A percentile compares a stretch with the other conserved stretches of the same genome.
Conservation (phyloP, 1,140 invertebrate species). For the Bombus sylvicola region DNA sequence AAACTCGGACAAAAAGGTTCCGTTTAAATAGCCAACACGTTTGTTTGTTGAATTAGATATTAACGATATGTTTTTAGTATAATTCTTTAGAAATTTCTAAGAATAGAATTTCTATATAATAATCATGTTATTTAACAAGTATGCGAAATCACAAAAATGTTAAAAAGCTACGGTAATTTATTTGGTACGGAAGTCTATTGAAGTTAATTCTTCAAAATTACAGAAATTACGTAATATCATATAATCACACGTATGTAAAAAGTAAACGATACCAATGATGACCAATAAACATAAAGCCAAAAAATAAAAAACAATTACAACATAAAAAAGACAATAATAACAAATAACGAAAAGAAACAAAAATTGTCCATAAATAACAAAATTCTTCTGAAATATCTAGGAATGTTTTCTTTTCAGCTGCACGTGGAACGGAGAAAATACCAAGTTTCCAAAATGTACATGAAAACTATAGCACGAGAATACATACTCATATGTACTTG, state of each 20-base stretch:
- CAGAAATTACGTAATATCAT: too few relatives aligned
- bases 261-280: background rate
- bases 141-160: too few relatives aligned
- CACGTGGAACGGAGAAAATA: background rate
- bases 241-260: too few relatives aligned
- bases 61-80: background rate
- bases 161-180: too few relatives aligned
- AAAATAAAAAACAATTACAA: background rate
- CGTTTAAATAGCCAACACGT: too few relatives aligned
- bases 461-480: background rate
- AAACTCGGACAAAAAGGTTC: too few relatives aligned
- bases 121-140: too few relatives aligned
- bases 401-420: background rate
- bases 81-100: too few relatives aligned
- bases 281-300: background rate
- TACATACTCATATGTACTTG: rapidly evolving
- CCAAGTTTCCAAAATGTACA: background rate
- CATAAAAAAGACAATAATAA: background rate
- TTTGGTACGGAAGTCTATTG: too few relatives aligned
- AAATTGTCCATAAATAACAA: background rate
- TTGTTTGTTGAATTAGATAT: background rate
- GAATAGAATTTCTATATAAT: background rate
- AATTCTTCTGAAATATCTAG: too few relatives aligned
- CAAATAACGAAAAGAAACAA: background rate
- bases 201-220: too few relatives aligned